phyloP scores from a whole-genome alignment of 2,113 vertebrate species.

The Hydrolagus affinis region DNA sequence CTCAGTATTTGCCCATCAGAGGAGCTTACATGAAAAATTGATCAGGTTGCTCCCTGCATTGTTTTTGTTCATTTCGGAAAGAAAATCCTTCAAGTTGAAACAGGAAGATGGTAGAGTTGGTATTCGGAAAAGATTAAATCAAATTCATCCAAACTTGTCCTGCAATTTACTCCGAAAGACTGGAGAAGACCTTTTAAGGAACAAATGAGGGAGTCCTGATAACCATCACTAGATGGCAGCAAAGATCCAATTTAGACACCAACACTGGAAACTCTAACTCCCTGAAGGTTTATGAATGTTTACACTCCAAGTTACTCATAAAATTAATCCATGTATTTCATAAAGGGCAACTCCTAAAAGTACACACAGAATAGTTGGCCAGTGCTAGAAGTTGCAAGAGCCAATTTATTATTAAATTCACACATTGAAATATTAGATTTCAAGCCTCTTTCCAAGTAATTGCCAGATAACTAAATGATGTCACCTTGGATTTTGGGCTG shows the following conservation, averaged over 20 bases:
- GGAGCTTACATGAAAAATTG: no score
- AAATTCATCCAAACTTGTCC: no score
- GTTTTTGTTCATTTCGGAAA: no score
- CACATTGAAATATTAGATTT: not conserved
- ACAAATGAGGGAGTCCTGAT: not conserved
- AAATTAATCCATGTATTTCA: not conserved
- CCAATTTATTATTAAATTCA: not conserved
- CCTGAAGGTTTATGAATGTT: constrained; percentile 1
- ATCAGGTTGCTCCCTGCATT: no score
- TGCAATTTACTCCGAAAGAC: not conserved
- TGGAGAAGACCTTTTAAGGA: not conserved
- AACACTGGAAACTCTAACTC: not conserved
- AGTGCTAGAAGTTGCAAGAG: not conserved
- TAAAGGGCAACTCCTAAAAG: not conserved
- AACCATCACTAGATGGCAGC: constrained; percentile 22
- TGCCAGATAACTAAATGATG: not conserved
- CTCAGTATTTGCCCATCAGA: no score
- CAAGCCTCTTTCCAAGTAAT: not conserved
- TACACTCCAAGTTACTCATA: not conserved
- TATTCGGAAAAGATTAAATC: no score
- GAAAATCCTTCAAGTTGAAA: no score
- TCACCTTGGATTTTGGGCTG: not conserved
- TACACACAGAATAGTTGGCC: not conserved
- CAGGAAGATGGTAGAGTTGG: no score
- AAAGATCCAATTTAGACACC: not conserved